These are phyloP conservation scores for Ranitomeya variabilis DNA, from an alignment of 2,113 vertebrate genomes.

Conservation along the genomic window DNA sequence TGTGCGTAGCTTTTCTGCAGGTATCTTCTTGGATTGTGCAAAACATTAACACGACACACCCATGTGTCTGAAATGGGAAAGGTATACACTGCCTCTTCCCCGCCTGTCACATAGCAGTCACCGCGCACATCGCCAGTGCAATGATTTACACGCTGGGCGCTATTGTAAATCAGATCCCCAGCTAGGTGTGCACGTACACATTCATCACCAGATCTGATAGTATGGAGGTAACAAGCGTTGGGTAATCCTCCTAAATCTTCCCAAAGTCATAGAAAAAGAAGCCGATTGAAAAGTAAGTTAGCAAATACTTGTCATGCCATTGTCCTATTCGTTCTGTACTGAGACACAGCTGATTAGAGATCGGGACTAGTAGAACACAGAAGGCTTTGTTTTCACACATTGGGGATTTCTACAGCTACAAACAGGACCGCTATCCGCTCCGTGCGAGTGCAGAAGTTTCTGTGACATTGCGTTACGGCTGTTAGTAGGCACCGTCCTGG, in stretches of 20 bases:
- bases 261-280: too few relatives aligned
- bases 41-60: conserved; percentile 47
- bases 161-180: not conserved
- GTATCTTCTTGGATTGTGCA: conserved; percentile 9
- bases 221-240: not conserved
- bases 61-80: conserved; percentile 30
- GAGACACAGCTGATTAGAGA: not conserved
- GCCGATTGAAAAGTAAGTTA: not conserved
- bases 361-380: not conserved
- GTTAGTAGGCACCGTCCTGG: not conserved
- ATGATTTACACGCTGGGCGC: not conserved
- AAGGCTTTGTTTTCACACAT: not conserved
- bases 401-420: not conserved
- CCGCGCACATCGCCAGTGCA: not conserved
- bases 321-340: not conserved
- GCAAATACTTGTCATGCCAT: not conserved
- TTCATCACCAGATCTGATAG: not conserved
- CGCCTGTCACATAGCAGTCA: not conserved
- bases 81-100: not conserved
- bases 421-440: not conserved
- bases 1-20: not conserved
- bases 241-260: too few relatives aligned
- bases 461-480: not conserved
- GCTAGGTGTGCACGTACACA: not conserved
- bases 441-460: not conserved